These are phyloP conservation scores for Hippocampus abdominalis DNA, from an alignment of 2,113 vertebrate genomes.

Conservation along the genomic window DNA sequence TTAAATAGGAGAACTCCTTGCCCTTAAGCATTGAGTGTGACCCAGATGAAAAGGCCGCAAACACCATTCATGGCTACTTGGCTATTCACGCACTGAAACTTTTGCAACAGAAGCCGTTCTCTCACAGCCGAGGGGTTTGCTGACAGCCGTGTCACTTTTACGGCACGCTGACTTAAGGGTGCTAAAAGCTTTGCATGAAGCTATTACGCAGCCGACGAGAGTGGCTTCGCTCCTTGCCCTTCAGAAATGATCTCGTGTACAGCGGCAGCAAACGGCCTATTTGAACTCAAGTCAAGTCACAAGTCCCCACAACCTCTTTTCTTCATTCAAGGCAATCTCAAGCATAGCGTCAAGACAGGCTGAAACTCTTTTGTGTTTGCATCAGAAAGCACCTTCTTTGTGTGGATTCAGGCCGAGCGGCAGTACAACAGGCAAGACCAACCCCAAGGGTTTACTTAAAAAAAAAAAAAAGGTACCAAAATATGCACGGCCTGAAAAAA, in stretches of 20 bases:
- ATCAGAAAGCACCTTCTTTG: conserved; percentile 13
- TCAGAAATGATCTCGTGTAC: conserved; percentile 14
- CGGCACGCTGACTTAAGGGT: conserved; percentile 37
- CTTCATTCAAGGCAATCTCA: conserved; percentile 14
- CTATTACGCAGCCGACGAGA: conserved; percentile 2
- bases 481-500: conserved; percentile 26
- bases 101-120: conserved; percentile 25
- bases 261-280: conserved; percentile 11
- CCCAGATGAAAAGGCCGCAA: conserved; percentile 12
- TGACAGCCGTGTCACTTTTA: conserved; percentile 33
- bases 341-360: conserved; percentile 3
- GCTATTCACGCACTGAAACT: conserved; percentile 15
- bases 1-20: conserved; percentile 39
- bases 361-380: conserved; percentile 2
- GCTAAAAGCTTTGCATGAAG: conserved; percentile 51
- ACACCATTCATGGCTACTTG: conserved; percentile 15
- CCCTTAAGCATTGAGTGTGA: conserved; percentile 27
- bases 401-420: conserved; percentile 20
- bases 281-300: conserved; percentile 4
- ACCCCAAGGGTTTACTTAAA: conserved; percentile 6
- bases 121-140: conserved; percentile 35
- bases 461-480: conserved; percentile 17
- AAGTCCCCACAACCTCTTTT: not conserved
- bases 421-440: conserved; percentile 17
- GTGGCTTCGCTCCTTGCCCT: conserved; percentile 13